Base-by-base conservation (phyloP, 2,797 vertebrate species). In the Peromyscus melanophrys region DNA sequence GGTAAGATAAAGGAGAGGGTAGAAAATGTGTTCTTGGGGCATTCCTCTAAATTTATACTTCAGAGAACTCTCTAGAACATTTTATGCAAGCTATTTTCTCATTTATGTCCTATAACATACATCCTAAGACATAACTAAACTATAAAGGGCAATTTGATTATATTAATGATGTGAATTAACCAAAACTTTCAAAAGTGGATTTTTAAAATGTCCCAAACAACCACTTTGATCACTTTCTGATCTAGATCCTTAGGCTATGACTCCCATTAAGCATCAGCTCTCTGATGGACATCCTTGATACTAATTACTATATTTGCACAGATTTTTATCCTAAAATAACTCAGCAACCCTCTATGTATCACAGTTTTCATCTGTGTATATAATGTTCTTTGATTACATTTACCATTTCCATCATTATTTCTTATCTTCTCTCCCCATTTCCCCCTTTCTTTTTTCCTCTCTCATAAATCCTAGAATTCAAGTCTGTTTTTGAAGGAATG, bases 171-270 rank as follows among this genome's bases (percentile, higher is more conserved):
- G 4, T 65, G 4, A 4, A 49, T 59, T 71, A 67, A 90, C 65
- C 63, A 91, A 94, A 94, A 91, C 49, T 17, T 59, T 85, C 83
- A 49, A 71, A 27, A 34, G 46, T 29, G 81, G 37, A 52, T 78
- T 89, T 76, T 69, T n/a, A 89, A 89, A 43, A 6, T 81, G 17
- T 46, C 2, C 46, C 78, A 57, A 88, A 69, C 14, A 95, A 43
- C 9, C 25, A 34, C 4, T 83, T 85, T 91, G 13, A 57, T 80
- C 31, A 11, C 0, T 34, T 9, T 40, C 75, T 65, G 4, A 87
- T 84, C 14, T n/a, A 40, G 16, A 77, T 23, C 46, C 87, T 77
- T 73, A 2, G 13, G 11, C 59, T 75, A 75, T 40, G 27, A 1
- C 14, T 23, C 5, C 31, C 6, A 4, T 34, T 49, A 40, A 84